Base-by-base conservation (phyloP, 2,888 invertebrate species). In the Micoletzkya japonica region DNA sequence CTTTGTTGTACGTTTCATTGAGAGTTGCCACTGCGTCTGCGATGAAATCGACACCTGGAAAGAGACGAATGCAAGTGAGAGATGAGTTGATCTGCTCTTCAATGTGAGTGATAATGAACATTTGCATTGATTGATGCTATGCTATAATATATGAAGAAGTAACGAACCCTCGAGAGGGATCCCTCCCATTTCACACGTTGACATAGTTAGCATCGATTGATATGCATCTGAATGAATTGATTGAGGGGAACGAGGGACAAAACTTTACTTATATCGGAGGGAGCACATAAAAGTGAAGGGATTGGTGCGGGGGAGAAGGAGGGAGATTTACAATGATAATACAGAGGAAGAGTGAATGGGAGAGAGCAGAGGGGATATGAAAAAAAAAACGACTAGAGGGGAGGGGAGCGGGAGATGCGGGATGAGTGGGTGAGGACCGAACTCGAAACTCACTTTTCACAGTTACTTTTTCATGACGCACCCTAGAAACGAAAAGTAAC, bases 1-100 rank as follows among this genome's bases (percentile, higher is more conserved):
- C 70, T 36, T 76, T 72, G 26, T 77, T 79, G 70, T 84, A 83
- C 24, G 72, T 67, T 20, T 71, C 73, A 59, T 79, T 76, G 24
- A 84, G 73, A 28, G 74, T 54, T 7, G 76, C 73, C 44, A 80
- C 76, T 37, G 75, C 74, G 20, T 73, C 67, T 54, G 73, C 76
- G 36, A 78, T 59, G 77, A 77, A 78, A 26, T 72, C 69, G 37
- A 74, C 73, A n/a, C n/a, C n/a, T n/a, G n/a, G n/a, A n/a, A n/a
- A n/a, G n/a, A n/a, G n/a, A n/a, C n/a, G n/a, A n/a, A n/a, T n/a
- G n/a, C n/a, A n/a, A n/a, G n/a, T n/a, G n/a, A n/a, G n/a, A n/a
- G n/a, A n/a, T n/a, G n/a, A n/a, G n/a, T n/a, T n/a, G n/a, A n/a
- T n/a, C n/a, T n/a, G n/a, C n/a, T n/a, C n/a, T n/a, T n/a, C n/a